These are phyloP conservation scores for Hirundichthys speculiger DNA, from an alignment of 2,113 vertebrate species.

Conservation along the genomic window DNA sequence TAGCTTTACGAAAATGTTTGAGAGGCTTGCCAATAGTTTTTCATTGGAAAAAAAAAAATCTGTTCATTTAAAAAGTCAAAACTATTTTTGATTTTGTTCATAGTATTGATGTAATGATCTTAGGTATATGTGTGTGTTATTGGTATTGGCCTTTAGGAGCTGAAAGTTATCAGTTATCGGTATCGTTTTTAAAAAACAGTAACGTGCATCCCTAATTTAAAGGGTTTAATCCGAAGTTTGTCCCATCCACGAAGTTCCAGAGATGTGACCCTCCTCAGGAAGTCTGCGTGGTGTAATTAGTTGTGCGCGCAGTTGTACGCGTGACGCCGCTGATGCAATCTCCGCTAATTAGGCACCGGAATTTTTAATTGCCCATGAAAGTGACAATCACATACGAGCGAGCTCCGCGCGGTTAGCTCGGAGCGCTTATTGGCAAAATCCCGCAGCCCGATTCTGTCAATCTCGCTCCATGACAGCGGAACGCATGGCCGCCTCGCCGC, in stretches of 20 bases:
- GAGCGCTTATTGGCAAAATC: conserved; percentile 41
- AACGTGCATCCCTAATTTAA: too few relatives aligned
- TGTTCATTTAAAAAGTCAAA: too few relatives aligned
- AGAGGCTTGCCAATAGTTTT: too few relatives aligned
- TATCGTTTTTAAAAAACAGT: too few relatives aligned
- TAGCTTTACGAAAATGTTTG: too few relatives aligned
- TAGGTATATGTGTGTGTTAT: too few relatives aligned
- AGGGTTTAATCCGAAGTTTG: not conserved
- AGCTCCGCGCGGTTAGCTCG: conserved; percentile 4
- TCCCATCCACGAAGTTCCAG: not conserved
- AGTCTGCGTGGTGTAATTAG: not conserved
- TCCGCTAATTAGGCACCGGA: conserved; percentile 7
- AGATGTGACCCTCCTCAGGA: not conserved
- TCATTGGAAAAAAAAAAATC: too few relatives aligned
- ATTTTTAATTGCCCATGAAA: conserved; percentile 15
- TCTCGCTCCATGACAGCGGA: conserved; percentile 43
- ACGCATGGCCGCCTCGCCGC: conserved; percentile 35
- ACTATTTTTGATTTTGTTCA: too few relatives aligned
- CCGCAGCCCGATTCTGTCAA: conserved; percentile 63
- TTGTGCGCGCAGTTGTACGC: conserved; percentile 4
- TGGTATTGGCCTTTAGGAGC: too few relatives aligned
- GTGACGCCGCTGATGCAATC: conserved; percentile 8
- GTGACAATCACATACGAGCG: conserved; percentile 12
- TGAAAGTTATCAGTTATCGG: too few relatives aligned
- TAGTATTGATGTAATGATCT: too few relatives aligned